Base-by-base conservation (phyloP, 2,888 invertebrate species). In the Resseliella maxima region DNA sequence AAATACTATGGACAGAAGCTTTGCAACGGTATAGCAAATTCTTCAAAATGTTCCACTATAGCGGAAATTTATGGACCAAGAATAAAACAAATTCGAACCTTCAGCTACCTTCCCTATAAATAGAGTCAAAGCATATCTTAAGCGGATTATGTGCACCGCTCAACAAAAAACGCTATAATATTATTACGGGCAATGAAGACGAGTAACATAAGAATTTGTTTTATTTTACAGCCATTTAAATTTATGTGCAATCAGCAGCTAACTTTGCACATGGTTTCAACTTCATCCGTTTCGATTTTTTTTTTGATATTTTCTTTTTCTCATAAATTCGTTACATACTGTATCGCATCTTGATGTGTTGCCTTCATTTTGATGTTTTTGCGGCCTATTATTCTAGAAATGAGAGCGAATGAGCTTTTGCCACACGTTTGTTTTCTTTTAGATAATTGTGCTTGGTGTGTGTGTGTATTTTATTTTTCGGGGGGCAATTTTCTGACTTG, bases 211-310 rank as follows among this genome's bases (percentile, higher is more conserved):
- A 31, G 72, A 72, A 72, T 72, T 72, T 72, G 72, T 72, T 72
- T 72, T 72, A 72, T 72, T 72, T 72, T 72, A 72, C 72, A 31
- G 72, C 72, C 72, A 72, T 72, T 72, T 72, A 72, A 72, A 72
- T 72, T 72, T 72, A 72, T 72, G 72, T 72, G 72, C 72, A 72
- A 72, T 72, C 72, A 15, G 72, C 72, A 31, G 31, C 72, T 50
- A n/a, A n/a, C 50, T 72, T 72, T 72, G 72, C 72, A 2, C 12
- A 72, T 18, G 72, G 15, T 18, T 18, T 72, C 31, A 12, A 18
- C 31, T 72, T 72, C 72, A 72, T 72, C 72, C 2, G 41, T 72
- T 72, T 72, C 72, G 72, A 72, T 31, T 72, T 3, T 72, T 59
- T 59, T 8, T 50, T 50, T 50, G 12, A 41, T 41, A 41, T 41